phyloP scores from a whole-genome alignment of 92 coral and sea anemone genomes.

The Plumapathes pennacea region DNA sequence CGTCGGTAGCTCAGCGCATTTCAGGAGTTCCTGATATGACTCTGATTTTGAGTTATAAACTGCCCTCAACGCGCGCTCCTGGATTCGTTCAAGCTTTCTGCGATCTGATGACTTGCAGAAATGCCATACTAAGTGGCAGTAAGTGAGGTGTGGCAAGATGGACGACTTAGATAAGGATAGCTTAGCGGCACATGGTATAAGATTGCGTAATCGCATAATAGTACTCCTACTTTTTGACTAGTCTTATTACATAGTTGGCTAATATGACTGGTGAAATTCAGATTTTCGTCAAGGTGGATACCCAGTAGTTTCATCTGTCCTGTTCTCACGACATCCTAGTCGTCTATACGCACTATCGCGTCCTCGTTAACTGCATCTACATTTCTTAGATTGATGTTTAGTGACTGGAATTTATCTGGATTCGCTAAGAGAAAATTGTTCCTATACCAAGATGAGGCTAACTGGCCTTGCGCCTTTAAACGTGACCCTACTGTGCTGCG shows the following conservation, averaged over 20 bases:
- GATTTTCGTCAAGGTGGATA: no score
- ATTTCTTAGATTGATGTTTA: not conserved
- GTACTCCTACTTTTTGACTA: conserved; percentile 19
- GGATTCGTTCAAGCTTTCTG: conserved; percentile 11
- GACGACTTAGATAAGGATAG: conserved; percentile 5
- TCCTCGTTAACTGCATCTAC: not conserved
- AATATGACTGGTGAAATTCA: no score
- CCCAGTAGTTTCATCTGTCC: conserved; percentile 1
- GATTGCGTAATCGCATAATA: conserved; percentile 38
- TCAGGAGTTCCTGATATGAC: no score
- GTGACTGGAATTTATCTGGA: not conserved
- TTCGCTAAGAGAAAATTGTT: not conserved
- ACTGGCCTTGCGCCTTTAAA: not conserved
- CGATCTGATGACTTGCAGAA: conserved; percentile 1
- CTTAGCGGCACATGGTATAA: conserved; percentile 36
- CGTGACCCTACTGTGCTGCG: not conserved
- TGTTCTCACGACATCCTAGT: not conserved
- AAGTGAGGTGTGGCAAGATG: conserved; percentile 18
- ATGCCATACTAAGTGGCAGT: conserved; percentile 23
- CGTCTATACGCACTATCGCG: not conserved
- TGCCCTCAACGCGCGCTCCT: conserved; percentile 12
- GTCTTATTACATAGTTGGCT: conserved; percentile 9
- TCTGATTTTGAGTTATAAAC: conserved; percentile 10
- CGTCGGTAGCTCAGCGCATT: no score
- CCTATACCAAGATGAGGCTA: not conserved